phyloP scores from a whole-genome alignment of 2,888 invertebrate species.

The Mythimna pallens region DNA sequence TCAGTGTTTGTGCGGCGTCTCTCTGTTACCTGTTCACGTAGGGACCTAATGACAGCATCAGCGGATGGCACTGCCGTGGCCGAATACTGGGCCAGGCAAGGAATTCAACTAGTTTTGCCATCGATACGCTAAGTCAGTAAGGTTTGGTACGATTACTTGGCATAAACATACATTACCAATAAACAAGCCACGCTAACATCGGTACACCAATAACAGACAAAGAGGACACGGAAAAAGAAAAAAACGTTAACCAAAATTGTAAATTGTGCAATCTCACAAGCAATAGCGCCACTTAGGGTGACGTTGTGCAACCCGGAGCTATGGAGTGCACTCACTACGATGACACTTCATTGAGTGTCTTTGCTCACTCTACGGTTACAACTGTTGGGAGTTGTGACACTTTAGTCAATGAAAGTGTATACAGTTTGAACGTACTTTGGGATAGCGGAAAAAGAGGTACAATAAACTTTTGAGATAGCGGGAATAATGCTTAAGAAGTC shows the following conservation, averaged over 20 bases:
- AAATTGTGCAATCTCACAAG: constrained; percentile 47
- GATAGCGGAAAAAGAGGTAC: neutral
- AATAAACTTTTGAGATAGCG: constrained; percentile 5
- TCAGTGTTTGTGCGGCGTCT: too few relatives aligned
- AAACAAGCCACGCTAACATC: neutral
- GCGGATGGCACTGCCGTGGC: too few relatives aligned
- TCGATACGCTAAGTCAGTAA: neutral
- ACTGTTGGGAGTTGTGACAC: constrained; percentile 57
- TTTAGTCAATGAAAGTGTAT: constrained; percentile 30
- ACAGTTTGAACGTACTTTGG: constrained; percentile 13
- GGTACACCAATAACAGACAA: neutral
- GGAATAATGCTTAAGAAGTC: neutral
- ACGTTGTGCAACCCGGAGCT: constrained; percentile 47
- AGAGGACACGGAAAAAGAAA: constrained; percentile 5
- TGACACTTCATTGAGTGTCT: constrained; percentile 59
- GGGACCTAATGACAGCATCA: too few relatives aligned
- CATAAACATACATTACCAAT: too few relatives aligned
- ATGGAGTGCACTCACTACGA: constrained; percentile 50
- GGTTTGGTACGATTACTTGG: neutral
- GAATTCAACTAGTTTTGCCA: too few relatives aligned
- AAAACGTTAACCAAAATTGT: constrained; percentile 40
- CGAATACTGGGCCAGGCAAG: too few relatives aligned
- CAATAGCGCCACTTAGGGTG: constrained; percentile 51
- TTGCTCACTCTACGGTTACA: constrained; percentile 42
- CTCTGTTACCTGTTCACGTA: too few relatives aligned